Evolutionary conservation across 2,113 vertebrate species (phyloP), one percentile per base, ranked within the genome.

Genomic region (Bos javanicus): DNA sequence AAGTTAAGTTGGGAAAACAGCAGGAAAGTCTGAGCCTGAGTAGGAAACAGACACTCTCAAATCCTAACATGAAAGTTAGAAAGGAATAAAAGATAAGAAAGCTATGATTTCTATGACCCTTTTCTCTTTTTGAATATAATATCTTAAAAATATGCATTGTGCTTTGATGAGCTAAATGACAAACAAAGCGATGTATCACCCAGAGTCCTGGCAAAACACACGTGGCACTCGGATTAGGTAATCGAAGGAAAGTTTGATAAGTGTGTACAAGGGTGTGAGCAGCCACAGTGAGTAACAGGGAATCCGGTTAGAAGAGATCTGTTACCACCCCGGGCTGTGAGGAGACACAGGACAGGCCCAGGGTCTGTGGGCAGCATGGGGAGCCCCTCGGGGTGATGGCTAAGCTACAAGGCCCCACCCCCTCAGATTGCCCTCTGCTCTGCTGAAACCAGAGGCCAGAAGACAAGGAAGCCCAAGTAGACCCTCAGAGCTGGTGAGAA

Each of bases 1-100:
- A 95, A 86, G 62, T 60, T 59, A 89, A 92, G 71, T 62, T 93
- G 39, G 52, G 39, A 17, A 43, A 76, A 71, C 26, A 85, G 52
- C 28, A 90, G 88, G 85, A 82, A 95, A 76, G 71, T 93, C 85
- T 39, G 8, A 23, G 54, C 30, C 57, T 6, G 15, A 33, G 50
- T n/a, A 46, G 67, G 85, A 96, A 54, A 62, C 15, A 71, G 86
- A 85, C 48, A 67, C 71, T 94, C 74, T 95, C 50, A 84, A 96
- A 93, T 80, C 26, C 15, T 60, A 28, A 74, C 60, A 80, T 76
- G 28, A 93, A 96, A 90, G 52, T 19, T 46, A 64, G 13, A 25
- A 71, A 86, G 43, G 21, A 96, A 54, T 36, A 85, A 80, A 93
- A 74, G 76, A 15, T 54, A 86, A 76, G 14, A 89, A 95, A 57